These are phyloP conservation scores for Alosa alosa DNA, from an alignment of 2,113 vertebrate species.

Conservation along the genomic window DNA sequence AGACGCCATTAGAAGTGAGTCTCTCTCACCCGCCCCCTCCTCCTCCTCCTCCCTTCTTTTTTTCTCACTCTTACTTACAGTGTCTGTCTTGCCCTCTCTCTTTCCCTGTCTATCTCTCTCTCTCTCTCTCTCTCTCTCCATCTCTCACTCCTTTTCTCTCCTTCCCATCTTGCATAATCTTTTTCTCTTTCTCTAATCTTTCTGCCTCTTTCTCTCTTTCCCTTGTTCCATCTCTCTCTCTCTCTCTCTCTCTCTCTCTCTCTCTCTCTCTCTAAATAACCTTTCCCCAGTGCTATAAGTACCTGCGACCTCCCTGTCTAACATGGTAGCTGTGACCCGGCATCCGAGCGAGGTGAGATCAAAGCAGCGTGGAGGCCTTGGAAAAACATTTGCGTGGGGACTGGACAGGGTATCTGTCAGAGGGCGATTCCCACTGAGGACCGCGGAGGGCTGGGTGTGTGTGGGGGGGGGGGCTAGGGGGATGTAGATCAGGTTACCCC, in stretches of 20 bases:
- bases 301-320: conserved; percentile 3
- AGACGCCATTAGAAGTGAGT: background rate
- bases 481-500: conserved; percentile 83
- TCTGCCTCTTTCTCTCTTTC: background rate
- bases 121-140: background rate
- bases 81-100: no score
- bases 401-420: conserved; percentile 63
- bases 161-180: background rate
- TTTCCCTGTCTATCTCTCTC: no score
- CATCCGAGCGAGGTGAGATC: conserved; percentile 7
- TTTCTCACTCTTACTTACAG: no score
- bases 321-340: conserved; percentile 10
- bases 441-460: conserved; percentile 15
- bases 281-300: background rate
- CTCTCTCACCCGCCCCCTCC: background rate
- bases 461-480: background rate
- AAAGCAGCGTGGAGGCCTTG: background rate
- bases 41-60: background rate
- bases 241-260: background rate
- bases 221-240: background rate
- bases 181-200: background rate
- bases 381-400: conserved; percentile 6
- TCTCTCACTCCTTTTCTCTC: background rate
- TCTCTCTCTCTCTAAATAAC: background rate
- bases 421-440: conserved; percentile 88